These are phyloP conservation scores for Oscheius onirici DNA, from an alignment of 2,888 invertebrate genomes.

Conservation along the genomic window DNA sequence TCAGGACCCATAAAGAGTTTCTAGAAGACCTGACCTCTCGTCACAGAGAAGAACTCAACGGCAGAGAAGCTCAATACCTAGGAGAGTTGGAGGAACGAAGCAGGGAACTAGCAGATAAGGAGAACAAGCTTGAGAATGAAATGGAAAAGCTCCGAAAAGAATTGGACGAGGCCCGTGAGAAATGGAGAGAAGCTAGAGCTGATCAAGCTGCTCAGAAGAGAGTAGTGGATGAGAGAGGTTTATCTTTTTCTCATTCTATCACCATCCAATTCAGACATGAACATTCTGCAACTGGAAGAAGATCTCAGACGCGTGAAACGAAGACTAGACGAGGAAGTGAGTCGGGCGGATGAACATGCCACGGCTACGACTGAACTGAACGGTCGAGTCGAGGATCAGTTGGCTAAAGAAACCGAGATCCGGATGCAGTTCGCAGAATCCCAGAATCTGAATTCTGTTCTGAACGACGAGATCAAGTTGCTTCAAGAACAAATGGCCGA, in stretches of 20 bases:
- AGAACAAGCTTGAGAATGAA: conserved; percentile 33
- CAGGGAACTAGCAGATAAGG: conserved; percentile 28
- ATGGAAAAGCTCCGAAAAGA: conserved; percentile 38
- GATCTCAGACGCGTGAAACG: conserved; percentile 36
- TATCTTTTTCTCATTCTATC: neutral
- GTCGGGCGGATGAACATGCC: conserved; percentile 39
- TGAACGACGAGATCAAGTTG: conserved; percentile 27
- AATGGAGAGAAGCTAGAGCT: conserved; percentile 35
- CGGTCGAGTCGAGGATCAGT: conserved; percentile 39
- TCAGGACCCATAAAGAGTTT: conserved; percentile 53
- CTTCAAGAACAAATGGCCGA: conserved; percentile 29
- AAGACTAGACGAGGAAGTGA: conserved; percentile 37
- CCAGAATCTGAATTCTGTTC: conserved; percentile 21
- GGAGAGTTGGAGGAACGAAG: conserved; percentile 21
- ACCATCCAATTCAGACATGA: conserved; percentile 4
- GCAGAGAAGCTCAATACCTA: conserved; percentile 38
- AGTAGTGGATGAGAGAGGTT: conserved; percentile 41
- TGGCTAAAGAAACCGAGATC: conserved; percentile 45
- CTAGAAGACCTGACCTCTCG: conserved; percentile 51
- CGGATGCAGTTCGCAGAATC: conserved; percentile 39
- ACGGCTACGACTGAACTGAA: conserved; percentile 39
- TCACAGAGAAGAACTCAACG: conserved; percentile 50
- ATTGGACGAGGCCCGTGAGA: conserved; percentile 40
- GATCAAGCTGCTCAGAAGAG: conserved; percentile 41
- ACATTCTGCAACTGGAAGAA: conserved; percentile 35